phyloP scores from a whole-genome alignment of 1,140 invertebrate genomes.

The Scaptomyza montana region DNA sequence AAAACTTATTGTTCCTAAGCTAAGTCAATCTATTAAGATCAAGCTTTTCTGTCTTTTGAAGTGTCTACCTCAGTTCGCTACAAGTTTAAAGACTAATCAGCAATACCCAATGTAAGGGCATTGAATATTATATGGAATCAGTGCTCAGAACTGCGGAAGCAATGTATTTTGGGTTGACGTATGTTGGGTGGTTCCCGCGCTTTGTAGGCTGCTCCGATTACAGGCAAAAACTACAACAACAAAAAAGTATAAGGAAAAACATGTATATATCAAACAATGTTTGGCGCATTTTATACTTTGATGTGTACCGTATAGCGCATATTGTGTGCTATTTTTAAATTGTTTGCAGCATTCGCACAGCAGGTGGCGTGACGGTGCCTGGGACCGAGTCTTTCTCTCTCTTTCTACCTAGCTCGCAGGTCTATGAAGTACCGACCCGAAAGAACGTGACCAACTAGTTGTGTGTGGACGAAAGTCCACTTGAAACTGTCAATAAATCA shows the following conservation, averaged over 20 bases:
- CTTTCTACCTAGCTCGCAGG: background rate
- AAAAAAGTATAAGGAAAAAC: background rate
- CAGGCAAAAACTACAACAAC: slow-evolving; percentile 7
- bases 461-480: slow-evolving; percentile 64
- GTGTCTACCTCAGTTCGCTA: no score
- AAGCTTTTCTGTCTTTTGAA: no score
- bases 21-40: no score
- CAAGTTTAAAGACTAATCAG: background rate
- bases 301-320: slow-evolving; percentile 24
- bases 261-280: slow-evolving; percentile 13
- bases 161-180: slow-evolving; percentile 44
- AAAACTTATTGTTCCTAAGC: no score
- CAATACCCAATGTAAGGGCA: background rate
- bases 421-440: slow-evolving; percentile 55
- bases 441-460: slow-evolving; percentile 48
- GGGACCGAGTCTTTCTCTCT: background rate
- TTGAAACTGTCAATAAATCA: slow-evolving; percentile 67
- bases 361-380: slow-evolving; percentile 47
- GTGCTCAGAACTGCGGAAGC: slow-evolving; percentile 44
- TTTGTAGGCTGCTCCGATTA: slow-evolving; percentile 57
- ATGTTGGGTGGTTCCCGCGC: slow-evolving; percentile 15
- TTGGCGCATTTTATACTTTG: slow-evolving; percentile 41
- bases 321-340: slow-evolving; percentile 46
- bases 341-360: slow-evolving; percentile 50
- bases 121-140: background rate